Conservation (phyloP, 2,113 vertebrate genomes). For the Corvus hawaiiensis region DNA sequence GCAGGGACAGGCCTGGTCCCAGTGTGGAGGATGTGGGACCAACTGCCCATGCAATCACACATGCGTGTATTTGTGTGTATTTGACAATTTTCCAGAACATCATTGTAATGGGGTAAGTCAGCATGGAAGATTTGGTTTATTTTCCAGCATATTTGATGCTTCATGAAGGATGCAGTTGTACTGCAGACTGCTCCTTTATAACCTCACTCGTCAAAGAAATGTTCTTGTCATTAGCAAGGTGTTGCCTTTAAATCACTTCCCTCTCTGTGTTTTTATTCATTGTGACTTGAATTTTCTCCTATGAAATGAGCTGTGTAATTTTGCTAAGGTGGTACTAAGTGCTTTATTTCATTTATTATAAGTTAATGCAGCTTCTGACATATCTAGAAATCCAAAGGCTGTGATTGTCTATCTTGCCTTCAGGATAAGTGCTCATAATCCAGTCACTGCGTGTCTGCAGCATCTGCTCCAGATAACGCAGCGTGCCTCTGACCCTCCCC, state of each 20-base stretch:
- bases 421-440: not conserved
- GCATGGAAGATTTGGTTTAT: conserved; percentile 38
- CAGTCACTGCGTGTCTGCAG: not conserved
- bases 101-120: not conserved
- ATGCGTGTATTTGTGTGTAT: rapidly evolving
- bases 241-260: conserved; percentile 33
- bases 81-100: not conserved
- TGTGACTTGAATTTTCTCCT: conserved; percentile 16
- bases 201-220: not conserved
- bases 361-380: conserved; percentile 1
- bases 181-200: not conserved
- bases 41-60: rapidly evolving
- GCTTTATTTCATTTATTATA: conserved; percentile 38
- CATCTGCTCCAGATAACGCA: not conserved
- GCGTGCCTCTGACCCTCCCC: not conserved
- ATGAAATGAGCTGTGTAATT: conserved; percentile 45
- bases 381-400: not conserved
- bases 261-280: not conserved
- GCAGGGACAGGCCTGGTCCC: not conserved
- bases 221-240: conserved; percentile 47
- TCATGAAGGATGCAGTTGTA: conserved; percentile 49
- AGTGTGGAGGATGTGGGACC: rapidly evolving
- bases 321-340: not conserved
- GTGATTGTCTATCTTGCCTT: not conserved
- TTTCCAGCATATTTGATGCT: conserved; percentile 56